phyloP scores from a whole-genome alignment of 2,797 vertebrate genomes.

The Chaetodon trifasciatus region DNA sequence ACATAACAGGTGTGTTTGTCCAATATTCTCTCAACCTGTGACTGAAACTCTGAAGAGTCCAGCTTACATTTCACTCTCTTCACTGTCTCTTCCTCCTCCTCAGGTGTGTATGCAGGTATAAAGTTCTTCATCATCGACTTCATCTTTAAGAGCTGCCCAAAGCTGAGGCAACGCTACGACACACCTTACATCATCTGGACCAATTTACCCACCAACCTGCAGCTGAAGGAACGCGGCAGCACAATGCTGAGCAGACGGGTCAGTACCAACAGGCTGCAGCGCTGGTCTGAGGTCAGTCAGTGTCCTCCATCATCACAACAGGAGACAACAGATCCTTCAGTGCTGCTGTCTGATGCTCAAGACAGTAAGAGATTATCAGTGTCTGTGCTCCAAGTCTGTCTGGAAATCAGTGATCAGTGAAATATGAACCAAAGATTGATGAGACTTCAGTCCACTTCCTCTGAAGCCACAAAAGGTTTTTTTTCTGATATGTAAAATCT shows the following conservation, averaged over 20 bases:
- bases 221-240: constrained; percentile 93
- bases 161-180: constrained; percentile 94
- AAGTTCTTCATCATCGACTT: constrained; percentile 99
- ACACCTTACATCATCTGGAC: constrained; percentile 95
- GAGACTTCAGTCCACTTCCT: no score
- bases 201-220: constrained; percentile 93
- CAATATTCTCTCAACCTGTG: no score
- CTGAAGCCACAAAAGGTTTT: no score
- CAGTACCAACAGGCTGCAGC: constrained; percentile 49
- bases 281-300: constrained; percentile 9
- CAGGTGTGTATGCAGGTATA: constrained; percentile 94
- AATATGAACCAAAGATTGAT: no score
- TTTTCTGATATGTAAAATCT: no score
- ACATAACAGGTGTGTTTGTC: no score
- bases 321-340: neutral
- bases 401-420: no score
- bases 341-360: no score
- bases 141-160: constrained; percentile 95
- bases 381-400: no score
- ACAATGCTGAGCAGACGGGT: constrained; percentile 88
- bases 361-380: no score
- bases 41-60: no score
- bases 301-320: neutral
- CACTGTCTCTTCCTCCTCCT: neutral
- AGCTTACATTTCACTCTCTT: no score